Percentiles rank a stretch among this genome's conserved stretches.
These are phyloP conservation scores for Mixornis gularis DNA, from an alignment of 2,113 vertebrate species.

Conservation along the genomic window DNA sequence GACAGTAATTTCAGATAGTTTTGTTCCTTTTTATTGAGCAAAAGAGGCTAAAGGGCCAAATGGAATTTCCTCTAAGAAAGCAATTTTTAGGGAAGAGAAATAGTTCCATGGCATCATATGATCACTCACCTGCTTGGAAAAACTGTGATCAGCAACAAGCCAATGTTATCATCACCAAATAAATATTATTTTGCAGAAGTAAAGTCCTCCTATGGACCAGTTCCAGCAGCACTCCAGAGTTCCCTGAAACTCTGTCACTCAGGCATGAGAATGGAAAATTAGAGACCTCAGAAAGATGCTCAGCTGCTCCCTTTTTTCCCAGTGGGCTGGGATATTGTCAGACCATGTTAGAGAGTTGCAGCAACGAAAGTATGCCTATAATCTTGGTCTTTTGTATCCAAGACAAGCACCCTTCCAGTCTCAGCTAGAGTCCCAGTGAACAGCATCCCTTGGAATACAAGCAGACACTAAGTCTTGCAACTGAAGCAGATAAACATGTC, in stretches of 20 bases:
- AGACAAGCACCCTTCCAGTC: background rate
- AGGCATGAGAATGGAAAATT: background rate
- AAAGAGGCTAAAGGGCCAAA: background rate
- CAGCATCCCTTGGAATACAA: background rate
- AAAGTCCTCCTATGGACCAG: background rate
- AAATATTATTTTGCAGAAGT: background rate
- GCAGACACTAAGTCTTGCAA: background rate
- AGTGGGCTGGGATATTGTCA: background rate
- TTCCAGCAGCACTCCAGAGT: background rate
- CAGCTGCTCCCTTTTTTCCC: background rate
- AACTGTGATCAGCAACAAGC: background rate
- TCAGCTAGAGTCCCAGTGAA: background rate
- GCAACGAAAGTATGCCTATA: background rate
- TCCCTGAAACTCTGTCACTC: background rate
- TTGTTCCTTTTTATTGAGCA: background rate
- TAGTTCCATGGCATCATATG: background rate
- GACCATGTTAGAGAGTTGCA: background rate
- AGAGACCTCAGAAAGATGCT: background rate
- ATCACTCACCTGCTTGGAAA: background rate
- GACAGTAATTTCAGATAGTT: background rate
- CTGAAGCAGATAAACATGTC: background rate
- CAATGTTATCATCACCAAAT: background rate
- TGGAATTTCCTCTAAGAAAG: background rate
- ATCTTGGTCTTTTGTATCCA: background rate
- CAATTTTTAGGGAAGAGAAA: background rate